Evolutionary conservation across 1,140 invertebrate genomes (phyloP), one percentile per base, ranked within the genome.

Genomic region (Luehdorfia chinensis): DNA sequence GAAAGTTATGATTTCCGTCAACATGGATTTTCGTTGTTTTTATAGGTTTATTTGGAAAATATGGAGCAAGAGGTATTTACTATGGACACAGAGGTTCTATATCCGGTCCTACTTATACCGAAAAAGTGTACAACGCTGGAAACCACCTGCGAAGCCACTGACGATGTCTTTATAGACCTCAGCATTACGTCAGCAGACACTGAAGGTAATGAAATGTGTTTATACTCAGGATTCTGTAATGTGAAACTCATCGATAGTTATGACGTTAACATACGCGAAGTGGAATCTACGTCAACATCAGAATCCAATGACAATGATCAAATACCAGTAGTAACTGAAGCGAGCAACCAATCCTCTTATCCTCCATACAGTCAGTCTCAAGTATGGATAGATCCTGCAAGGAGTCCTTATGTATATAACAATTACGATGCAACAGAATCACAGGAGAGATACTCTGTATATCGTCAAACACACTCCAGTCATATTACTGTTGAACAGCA

Each of bases 301-400:
- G 52, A 64, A 11, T 44, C 36, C 5, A 45, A 50, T 23, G 51
- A 59, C 5, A 21, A 4, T 3, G 52, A 57, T 14, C 33, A 55
- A 2, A 48, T 59, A 13, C 36, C 59, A 7, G 41, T 68, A 0
- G 33, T 21, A 3, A n/a, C n/a, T n/a, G 19, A 21, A 21, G 19
- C 3, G 19, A 21, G 19, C 19, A 69, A 60, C 16, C 70, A 69
- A 34, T n/a, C n/a, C n/a, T 34, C 50, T n/a, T 50, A 57, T 37
- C 50, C 63, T 3, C 23, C 63, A 0, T 71, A 74, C 39, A 73
- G 55, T 23, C 72, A 78, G 39, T 68, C 70, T 3, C 66, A 77
- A 33, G 71, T 84, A 1, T 80, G 76, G 77, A 84, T 84, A 39
- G 80, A 84, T 21, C 75, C 80, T 1, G 48, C 60, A 0, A 56